A percentile compares a stretch with the other conserved stretches of the same genome.
phyloP scores from a whole-genome alignment of 2,888 invertebrate genomes.

The Acleris sparsana region DNA sequence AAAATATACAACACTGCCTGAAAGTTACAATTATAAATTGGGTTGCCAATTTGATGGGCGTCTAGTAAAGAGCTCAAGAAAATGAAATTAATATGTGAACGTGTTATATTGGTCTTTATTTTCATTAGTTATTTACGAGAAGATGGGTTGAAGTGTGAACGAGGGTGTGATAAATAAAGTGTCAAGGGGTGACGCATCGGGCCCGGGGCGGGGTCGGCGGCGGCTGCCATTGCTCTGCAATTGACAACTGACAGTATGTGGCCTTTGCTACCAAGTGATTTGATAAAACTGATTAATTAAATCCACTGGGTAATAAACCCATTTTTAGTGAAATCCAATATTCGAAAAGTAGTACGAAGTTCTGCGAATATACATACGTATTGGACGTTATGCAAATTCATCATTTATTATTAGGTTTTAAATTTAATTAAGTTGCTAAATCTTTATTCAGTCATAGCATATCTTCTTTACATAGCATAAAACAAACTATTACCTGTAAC shows the following conservation, averaged over 20 bases:
- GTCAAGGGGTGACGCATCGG: slow-evolving; percentile 55
- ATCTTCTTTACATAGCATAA: too few relatives aligned
- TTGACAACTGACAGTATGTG: slow-evolving; percentile 30
- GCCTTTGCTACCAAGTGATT: slow-evolving; percentile 26
- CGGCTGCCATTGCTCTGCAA: slow-evolving; percentile 38
- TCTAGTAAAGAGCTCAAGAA: too few relatives aligned
- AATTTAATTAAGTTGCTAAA: too few relatives aligned
- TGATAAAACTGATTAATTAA: slow-evolving; percentile 39
- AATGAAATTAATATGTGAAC: neutral
- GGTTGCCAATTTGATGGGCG: too few relatives aligned
- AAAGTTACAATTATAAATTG: too few relatives aligned
- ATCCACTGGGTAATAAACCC: neutral
- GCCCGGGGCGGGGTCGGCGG: slow-evolving; percentile 49
- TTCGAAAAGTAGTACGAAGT: neutral
- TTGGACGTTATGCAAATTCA: too few relatives aligned
- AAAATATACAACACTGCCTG: too few relatives aligned
- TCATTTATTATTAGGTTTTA: too few relatives aligned
- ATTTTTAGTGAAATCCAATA: neutral
- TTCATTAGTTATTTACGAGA: slow-evolving; percentile 44
- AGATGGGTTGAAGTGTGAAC: slow-evolving; percentile 56
- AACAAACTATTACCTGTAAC: too few relatives aligned
- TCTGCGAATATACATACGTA: too few relatives aligned
- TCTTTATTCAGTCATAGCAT: too few relatives aligned
- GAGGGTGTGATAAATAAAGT: slow-evolving; percentile 59
- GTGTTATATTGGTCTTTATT: neutral